A percentile compares a stretch with the other conserved stretches of the same genome.
phyloP scores from a whole-genome alignment of 2,113 vertebrate genomes.

The Canis aureus region DNA sequence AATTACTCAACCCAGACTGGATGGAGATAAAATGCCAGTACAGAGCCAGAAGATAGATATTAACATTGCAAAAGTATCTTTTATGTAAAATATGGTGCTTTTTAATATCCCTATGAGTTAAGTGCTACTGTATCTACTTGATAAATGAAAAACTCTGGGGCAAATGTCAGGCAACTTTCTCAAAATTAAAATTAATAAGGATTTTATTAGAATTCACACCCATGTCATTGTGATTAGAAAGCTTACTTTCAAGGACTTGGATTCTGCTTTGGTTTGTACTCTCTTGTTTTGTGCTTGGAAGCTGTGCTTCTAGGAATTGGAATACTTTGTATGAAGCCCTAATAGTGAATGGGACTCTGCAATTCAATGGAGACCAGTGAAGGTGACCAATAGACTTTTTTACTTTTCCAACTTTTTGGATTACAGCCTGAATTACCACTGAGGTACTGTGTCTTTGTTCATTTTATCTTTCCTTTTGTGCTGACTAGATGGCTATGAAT shows the following conservation, averaged over 20 bases:
- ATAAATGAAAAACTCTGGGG: neutral
- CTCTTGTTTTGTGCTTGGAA: neutral
- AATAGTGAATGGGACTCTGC: rapidly evolving
- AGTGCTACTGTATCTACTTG: neutral
- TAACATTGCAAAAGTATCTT: neutral
- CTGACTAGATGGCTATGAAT: rapidly evolving
- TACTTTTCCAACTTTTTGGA: neutral
- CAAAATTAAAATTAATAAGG: neutral
- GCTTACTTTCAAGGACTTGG: neutral
- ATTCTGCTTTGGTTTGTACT: neutral
- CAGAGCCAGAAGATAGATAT: neutral
- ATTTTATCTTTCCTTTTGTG: neutral
- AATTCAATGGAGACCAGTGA: neutral
- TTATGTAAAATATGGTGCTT: neutral
- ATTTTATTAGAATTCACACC: neutral
- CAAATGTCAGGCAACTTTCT: neutral
- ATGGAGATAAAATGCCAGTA: neutral
- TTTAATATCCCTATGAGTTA: neutral
- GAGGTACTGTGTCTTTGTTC: neutral
- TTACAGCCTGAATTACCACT: neutral
- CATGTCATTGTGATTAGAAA: rapidly evolving
- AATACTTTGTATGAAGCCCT: neutral
- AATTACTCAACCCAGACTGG: neutral
- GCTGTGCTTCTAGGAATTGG: neutral
- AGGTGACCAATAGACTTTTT: neutral